phyloP scores from a whole-genome alignment of 1,140 invertebrate genomes.

The Hormaphis cornu region DNA sequence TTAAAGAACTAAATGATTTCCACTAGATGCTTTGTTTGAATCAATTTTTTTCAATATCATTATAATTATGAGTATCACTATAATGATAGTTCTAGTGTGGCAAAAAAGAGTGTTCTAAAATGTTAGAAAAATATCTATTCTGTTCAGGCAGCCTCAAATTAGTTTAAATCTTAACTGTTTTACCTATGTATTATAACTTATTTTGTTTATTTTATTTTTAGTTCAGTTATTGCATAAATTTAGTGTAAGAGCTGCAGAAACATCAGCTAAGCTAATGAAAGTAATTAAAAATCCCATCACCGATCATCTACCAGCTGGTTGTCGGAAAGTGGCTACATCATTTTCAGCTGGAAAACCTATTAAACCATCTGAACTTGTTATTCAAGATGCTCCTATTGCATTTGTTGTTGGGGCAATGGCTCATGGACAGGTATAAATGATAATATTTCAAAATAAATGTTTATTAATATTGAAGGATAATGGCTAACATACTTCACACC shows the following conservation, averaged over 20 bases:
- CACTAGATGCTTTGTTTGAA: no score
- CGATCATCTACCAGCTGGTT: slow-evolving; percentile 91
- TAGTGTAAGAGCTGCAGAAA: slow-evolving; percentile 78
- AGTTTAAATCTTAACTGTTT: no score
- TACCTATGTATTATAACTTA: background rate
- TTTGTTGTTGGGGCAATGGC: slow-evolving; percentile 95
- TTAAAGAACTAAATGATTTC: no score
- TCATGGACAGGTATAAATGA: slow-evolving; percentile 67
- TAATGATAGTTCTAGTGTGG: no score
- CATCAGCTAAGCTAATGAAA: slow-evolving; percentile 83
- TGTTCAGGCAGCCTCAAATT: no score
- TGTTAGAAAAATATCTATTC: no score
- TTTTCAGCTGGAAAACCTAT: slow-evolving; percentile 72
- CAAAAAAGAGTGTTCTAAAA: no score
- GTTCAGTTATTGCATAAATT: slow-evolving; percentile 95
- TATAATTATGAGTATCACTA: no score
- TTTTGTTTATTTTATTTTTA: slow-evolving; percentile 45
- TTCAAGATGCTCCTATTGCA: slow-evolving; percentile 70
- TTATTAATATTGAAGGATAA: background rate
- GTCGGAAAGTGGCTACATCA: slow-evolving; percentile 81
- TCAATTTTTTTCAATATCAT: no score
- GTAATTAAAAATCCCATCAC: slow-evolving; percentile 96
- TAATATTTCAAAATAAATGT: background rate
- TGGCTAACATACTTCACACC: slow-evolving; percentile 5
- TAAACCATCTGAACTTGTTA: slow-evolving; percentile 71